A percentile compares a stretch with the other conserved stretches of the same genome.
These are phyloP conservation scores for Nomada fabriciana DNA, from an alignment of 2,888 invertebrate species.

Conservation along the genomic window DNA sequence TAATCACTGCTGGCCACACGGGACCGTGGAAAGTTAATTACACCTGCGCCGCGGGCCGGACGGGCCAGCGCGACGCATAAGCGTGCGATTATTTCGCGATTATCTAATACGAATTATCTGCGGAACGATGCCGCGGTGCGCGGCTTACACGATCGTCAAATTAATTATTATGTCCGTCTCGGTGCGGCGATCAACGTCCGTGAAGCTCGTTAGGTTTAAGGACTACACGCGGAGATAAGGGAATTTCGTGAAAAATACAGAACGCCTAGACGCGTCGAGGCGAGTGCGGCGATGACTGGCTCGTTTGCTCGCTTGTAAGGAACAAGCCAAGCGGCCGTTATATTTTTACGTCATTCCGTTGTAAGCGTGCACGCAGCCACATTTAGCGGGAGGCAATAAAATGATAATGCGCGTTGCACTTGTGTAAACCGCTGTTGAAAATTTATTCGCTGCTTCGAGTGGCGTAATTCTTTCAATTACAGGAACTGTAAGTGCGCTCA, in stretches of 20 bases:
- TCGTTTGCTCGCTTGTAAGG: constrained; percentile 35
- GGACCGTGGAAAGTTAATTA: constrained; percentile 68
- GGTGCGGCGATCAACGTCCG: constrained; percentile 50
- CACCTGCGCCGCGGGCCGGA: constrained; percentile 27
- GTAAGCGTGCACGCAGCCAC: neutral
- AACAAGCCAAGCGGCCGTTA: constrained; percentile 22
- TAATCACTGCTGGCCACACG: constrained; percentile 63
- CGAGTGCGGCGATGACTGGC: constrained; percentile 1
- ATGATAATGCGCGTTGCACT: constrained; percentile 8
- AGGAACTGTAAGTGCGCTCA: too few relatives aligned
- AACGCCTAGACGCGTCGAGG: constrained; percentile 13
- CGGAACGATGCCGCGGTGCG: constrained; percentile 50
- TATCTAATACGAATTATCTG: constrained; percentile 70
- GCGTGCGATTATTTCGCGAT: constrained; percentile 62
- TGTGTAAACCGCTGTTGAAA: neutral
- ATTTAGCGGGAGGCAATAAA: constrained; percentile 13
- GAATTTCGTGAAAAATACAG: constrained; percentile 47
- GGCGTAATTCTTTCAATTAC: too few relatives aligned
- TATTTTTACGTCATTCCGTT: constrained; percentile 30
- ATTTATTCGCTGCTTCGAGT: constrained; percentile 5
- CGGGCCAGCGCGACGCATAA: constrained; percentile 43
- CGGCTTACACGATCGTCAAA: constrained; percentile 60
- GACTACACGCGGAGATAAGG: constrained; percentile 33
- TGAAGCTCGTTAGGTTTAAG: constrained; percentile 60
- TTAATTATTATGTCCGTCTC: constrained; percentile 66